Percentiles rank a stretch among this genome's conserved stretches.
phyloP scores from a whole-genome alignment of 1,140 invertebrate genomes.

The Euwallacea fornicatus region DNA sequence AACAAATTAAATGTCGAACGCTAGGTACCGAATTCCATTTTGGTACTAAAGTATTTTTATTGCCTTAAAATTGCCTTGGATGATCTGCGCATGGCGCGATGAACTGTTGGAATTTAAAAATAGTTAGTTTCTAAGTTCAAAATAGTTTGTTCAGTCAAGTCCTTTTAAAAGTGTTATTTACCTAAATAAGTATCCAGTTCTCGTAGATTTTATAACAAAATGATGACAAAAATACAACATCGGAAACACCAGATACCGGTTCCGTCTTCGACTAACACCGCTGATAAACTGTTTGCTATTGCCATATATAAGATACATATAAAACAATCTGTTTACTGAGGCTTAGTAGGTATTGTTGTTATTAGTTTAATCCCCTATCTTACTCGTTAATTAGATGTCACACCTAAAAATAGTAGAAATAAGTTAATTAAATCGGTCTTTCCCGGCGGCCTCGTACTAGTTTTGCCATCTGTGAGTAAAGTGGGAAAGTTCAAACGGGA shows the following conservation, averaged over 20 bases:
- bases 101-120: not conserved
- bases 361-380: not conserved
- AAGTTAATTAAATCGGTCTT: not conserved
- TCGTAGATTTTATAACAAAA: not conserved
- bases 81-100: constrained; percentile 5
- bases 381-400: constrained; percentile 12
- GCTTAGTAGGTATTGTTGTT: not conserved
- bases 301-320: no score
- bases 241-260: not conserved
- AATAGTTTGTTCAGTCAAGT: no score
- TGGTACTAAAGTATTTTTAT: constrained; percentile 13
- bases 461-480: no score
- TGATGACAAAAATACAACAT: not conserved
- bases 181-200: not conserved
- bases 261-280: not conserved
- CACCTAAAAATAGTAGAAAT: constrained; percentile 8
- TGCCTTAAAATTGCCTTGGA: constrained; percentile 4
- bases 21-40: constrained; percentile 10
- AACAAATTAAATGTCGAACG: constrained; percentile 9
- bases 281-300: not conserved
- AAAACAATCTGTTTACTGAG: not conserved
- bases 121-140: not conserved
- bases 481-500: not conserved
- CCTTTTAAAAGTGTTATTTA: no score
- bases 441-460: not conserved